Conservation (phyloP, 1,140 invertebrate genomes). For the Condylostylus longicornis region DNA sequence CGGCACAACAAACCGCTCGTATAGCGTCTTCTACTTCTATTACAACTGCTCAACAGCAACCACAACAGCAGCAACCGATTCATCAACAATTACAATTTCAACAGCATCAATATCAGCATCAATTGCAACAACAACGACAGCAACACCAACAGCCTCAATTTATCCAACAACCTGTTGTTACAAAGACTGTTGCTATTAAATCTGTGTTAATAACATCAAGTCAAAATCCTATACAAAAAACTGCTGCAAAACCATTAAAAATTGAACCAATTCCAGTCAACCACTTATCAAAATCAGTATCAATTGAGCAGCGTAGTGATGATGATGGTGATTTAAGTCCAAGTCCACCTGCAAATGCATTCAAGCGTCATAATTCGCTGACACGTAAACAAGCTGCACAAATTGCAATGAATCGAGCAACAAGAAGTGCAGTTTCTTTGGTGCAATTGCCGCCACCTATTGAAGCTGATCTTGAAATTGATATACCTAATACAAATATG, state of each 20-base stretch:
- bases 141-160: not conserved
- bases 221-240: constrained; percentile 17
- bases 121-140: not conserved
- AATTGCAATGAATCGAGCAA: constrained; percentile 34
- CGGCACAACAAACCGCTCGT: constrained; percentile 6
- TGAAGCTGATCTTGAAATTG: constrained; percentile 54
- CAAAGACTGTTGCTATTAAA: constrained; percentile 22
- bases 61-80: constrained; percentile 3
- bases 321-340: constrained; percentile 30
- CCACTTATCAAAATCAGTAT: constrained; percentile 21
- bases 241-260: constrained; percentile 5
- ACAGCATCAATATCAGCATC: not conserved
- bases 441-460: constrained; percentile 67
- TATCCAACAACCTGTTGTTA: constrained; percentile 9
- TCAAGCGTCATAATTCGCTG: constrained; percentile 42
- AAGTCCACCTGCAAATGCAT: constrained; percentile 32
- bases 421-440: constrained; percentile 47
- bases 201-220: constrained; percentile 27
- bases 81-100: not conserved
- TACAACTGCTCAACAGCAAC: constrained; percentile 1
- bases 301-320: constrained; percentile 26
- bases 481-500: too few relatives aligned
- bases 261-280: constrained; percentile 3
- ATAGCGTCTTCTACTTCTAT: constrained; percentile 2
- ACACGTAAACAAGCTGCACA: constrained; percentile 39